Percentiles rank a stretch among this genome's conserved stretches.
Evolutionary conservation across 2,888 invertebrate species (phyloP).

Genomic region (Ichneumon xanthorius): DNA sequence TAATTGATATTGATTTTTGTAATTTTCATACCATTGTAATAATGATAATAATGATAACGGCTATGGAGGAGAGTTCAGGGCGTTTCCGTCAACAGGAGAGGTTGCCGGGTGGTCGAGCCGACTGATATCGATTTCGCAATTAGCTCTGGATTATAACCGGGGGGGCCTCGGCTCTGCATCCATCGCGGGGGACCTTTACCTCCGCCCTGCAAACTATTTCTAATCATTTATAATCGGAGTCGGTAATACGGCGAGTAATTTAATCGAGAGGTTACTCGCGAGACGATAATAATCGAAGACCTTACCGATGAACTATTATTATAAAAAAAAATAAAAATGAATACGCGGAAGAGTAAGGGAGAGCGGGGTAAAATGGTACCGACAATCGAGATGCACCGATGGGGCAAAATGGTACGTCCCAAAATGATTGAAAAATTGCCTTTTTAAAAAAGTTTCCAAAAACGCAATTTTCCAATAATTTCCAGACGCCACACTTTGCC

Average conservation of each 20-base stretch:
- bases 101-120: constrained; percentile 49
- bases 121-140: constrained; percentile 66
- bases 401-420: no score
- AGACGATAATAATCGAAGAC: neutral
- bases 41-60: neutral
- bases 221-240: constrained; percentile 26
- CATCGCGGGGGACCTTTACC: neutral
- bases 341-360: neutral
- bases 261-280: constrained; percentile 3
- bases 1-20: neutral
- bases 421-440: no score
- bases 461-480: no score
- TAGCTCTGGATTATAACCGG: constrained; percentile 52
- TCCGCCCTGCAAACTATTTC: constrained; percentile 32
- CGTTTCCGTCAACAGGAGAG: constrained; percentile 42
- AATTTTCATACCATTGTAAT: neutral
- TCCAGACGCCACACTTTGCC: no score
- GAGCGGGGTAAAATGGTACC: neutral
- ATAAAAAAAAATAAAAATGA: neutral
- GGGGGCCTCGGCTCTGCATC: neutral
- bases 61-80: constrained; percentile 25
- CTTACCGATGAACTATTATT: neutral
- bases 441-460: no score
- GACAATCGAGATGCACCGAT: no score
- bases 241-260: constrained; percentile 8